A percentile compares a stretch with the other conserved stretches of the same genome.
Evolutionary conservation across 2,888 invertebrate species (phyloP).

Genomic region (Drosophila leonis): DNA sequence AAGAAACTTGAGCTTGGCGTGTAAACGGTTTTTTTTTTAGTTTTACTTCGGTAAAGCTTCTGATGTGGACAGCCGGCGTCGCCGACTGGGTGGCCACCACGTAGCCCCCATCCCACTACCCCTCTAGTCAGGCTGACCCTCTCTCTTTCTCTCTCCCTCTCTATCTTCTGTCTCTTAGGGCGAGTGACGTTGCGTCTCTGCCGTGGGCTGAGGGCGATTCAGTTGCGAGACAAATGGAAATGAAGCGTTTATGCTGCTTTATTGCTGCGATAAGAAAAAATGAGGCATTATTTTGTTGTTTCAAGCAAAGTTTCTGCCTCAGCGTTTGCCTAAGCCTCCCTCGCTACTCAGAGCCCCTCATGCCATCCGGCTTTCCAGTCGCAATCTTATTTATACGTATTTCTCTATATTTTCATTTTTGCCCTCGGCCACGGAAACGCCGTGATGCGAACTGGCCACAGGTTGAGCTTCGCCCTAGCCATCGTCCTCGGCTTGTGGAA

Average conservation of each 20-base stretch:
- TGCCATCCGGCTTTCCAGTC: conserved; percentile 10
- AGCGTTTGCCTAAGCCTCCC: conserved; percentile 31
- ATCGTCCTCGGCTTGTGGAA: conserved; percentile 44
- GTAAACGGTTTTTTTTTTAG: conserved; percentile 66
- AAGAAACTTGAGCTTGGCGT: conserved; percentile 65
- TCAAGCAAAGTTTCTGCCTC: conserved; percentile 63
- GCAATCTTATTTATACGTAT: conserved; percentile 61
- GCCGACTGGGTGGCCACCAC: conserved; percentile 66
- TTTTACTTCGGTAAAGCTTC: conserved; percentile 40
- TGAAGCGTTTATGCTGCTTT: conserved; percentile 84
- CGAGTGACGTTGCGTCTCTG: conserved; percentile 68
- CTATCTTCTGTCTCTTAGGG: conserved; percentile 11
- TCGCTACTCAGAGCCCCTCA: not conserved
- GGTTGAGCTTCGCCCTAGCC: conserved; percentile 54
- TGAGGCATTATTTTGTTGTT: conserved; percentile 78
- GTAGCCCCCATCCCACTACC: conserved; percentile 8
- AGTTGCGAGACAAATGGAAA: conserved; percentile 83
- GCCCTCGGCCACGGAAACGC: conserved; percentile 54
- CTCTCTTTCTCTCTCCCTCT: conserved; percentile 1
- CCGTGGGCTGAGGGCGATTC: conserved; percentile 69
- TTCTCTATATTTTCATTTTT: conserved; percentile 64
- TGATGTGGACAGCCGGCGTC: conserved; percentile 64
- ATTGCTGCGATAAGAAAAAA: conserved; percentile 84
- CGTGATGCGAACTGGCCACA: conserved; percentile 68
- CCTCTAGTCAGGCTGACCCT: not conserved